phyloP scores from a whole-genome alignment of 64 coral and sea anemone genomes.

The Actinia equina region DNA sequence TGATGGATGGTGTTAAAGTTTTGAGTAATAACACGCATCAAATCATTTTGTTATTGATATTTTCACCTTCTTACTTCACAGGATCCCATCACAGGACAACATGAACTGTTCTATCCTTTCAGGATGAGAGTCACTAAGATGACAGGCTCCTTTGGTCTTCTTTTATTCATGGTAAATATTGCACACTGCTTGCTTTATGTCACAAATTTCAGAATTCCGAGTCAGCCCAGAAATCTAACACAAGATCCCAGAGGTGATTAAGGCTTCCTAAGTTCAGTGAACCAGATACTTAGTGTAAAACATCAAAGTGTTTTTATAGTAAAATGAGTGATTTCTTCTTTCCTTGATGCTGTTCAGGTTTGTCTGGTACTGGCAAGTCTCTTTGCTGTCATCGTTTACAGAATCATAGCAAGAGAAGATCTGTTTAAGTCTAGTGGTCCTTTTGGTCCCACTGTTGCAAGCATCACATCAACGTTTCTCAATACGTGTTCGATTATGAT shows the following conservation, averaged over 20 bases:
- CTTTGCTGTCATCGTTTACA: conserved; percentile 85
- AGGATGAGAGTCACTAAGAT: conserved; percentile 60
- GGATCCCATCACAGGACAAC: conserved; percentile 89
- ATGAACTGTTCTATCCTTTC: conserved; percentile 74
- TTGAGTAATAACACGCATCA: neutral
- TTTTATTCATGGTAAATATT: conserved; percentile 85
- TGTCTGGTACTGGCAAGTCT: conserved; percentile 87
- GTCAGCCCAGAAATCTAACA: too few species aligned
- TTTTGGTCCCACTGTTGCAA: conserved; percentile 62
- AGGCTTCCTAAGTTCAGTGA: too few species aligned
- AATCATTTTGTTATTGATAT: neutral
- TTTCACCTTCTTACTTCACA: conserved; percentile 9
- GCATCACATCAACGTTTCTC: conserved; percentile 87
- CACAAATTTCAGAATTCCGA: too few species aligned
- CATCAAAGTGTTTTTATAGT: too few species aligned
- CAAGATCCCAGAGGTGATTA: too few species aligned
- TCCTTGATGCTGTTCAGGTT: conserved; percentile 12
- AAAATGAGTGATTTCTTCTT: neutral
- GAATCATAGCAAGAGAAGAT: conserved; percentile 85
- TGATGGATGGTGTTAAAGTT: too few species aligned
- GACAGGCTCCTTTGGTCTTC: conserved; percentile 75
- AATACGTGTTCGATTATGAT: conserved; percentile 94
- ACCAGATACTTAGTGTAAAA: too few species aligned
- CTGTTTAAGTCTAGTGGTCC: conserved; percentile 64
- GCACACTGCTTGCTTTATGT: too few species aligned